These are phyloP conservation scores for Psix sp. DNA, from an alignment of 1,140 invertebrate genomes.

Conservation along the genomic window DNA sequence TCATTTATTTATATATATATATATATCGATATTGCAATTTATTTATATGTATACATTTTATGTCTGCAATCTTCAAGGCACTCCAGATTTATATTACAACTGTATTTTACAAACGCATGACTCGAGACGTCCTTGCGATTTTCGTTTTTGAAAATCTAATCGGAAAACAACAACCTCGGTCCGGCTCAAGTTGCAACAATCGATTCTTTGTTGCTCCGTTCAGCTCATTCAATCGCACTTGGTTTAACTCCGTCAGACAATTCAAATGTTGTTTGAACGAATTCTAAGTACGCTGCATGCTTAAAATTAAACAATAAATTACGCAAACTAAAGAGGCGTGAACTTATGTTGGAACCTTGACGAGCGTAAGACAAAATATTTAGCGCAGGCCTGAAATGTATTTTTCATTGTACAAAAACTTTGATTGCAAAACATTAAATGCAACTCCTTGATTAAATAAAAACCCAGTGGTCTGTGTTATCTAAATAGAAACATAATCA, in stretches of 20 bases:
- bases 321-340: constrained; percentile 24
- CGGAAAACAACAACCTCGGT: constrained; percentile 43
- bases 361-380: too few species aligned
- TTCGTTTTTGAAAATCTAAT: constrained; percentile 36
- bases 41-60: constrained; percentile 64
- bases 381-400: constrained; percentile 24
- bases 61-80: constrained; percentile 72
- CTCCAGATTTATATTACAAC: constrained; percentile 76
- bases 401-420: constrained; percentile 29
- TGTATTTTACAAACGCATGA: constrained; percentile 76
- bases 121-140: constrained; percentile 44
- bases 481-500: background rate
- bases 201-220: background rate
- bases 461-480: too few species aligned
- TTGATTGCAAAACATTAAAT: constrained; percentile 15
- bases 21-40: constrained; percentile 53
- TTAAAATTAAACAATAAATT: constrained; percentile 49
- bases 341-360: background rate
- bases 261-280: constrained; percentile 16
- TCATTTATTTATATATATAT: constrained; percentile 42
- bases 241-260: constrained; percentile 31
- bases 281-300: constrained; percentile 39
- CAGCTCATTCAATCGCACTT: constrained; percentile 37
- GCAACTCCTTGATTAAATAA: constrained; percentile 8
- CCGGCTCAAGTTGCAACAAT: constrained; percentile 15